Percentiles rank a stretch among this genome's conserved stretches.
phyloP scores from a whole-genome alignment of 2,113 vertebrate genomes.

The Scalopus aquaticus region DNA sequence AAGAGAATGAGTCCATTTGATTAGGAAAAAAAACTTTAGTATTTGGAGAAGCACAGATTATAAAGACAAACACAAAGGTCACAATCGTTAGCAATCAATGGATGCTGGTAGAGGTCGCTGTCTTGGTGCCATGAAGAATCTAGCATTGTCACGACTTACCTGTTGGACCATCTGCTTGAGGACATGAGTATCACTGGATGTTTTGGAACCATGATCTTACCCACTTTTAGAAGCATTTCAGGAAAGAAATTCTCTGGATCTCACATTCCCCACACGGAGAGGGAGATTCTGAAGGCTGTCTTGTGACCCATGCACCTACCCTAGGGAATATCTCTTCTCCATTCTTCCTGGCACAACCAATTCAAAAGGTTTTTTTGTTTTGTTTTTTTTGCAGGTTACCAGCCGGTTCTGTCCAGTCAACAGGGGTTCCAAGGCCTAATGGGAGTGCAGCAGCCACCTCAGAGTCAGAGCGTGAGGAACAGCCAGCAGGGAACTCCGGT shows the following conservation, averaged over 20 bases:
- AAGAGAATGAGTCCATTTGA: background rate
- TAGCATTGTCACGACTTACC: background rate
- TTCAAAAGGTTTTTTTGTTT: conserved; percentile 54
- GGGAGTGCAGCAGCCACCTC: conserved; percentile 90
- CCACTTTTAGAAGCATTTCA: background rate
- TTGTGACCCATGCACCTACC: background rate
- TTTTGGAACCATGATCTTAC: background rate
- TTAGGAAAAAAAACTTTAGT: background rate
- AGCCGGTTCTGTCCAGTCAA: conserved; percentile 87
- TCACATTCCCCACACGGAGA: fast-evolving
- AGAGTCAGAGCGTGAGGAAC: conserved; percentile 88
- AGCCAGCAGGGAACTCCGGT: conserved; percentile 88
- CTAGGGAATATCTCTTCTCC: background rate
- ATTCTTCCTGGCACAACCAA: background rate
- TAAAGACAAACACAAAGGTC: background rate
- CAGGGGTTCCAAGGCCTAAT: conserved; percentile 89
- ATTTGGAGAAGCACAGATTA: no score
- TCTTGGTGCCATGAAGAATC: background rate
- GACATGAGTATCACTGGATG: background rate
- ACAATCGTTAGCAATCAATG: background rate
- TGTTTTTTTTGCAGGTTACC: conserved; percentile 87
- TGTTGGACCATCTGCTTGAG: background rate
- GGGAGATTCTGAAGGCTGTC: background rate
- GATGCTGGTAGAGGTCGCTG: background rate
- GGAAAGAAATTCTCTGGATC: background rate